phyloP scores from a whole-genome alignment of 2,797 vertebrate species.

The Phyllotis vaccarum region DNA sequence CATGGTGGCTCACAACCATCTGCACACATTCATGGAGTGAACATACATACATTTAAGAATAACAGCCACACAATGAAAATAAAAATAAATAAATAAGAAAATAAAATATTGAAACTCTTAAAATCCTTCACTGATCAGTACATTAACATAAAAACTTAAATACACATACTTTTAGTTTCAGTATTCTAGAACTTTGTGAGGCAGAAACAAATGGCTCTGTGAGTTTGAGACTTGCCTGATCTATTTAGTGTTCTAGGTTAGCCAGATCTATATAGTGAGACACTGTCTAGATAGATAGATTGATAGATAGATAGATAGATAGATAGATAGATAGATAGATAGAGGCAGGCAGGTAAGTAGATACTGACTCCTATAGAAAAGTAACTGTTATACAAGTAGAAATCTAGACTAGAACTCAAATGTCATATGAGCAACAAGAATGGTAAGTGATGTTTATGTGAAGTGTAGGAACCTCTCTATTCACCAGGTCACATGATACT shows the following conservation, averaged over 20 bases:
- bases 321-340: too few species aligned
- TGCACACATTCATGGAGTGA: not conserved
- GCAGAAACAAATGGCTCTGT: not conserved
- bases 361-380: conserved; percentile 1
- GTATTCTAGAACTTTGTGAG: not conserved
- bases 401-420: conserved; percentile 45
- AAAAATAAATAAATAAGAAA: not conserved
- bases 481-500: not conserved
- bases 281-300: too few species aligned
- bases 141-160: not conserved
- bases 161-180: not conserved
- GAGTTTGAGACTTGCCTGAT: not conserved
- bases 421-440: conserved; percentile 60
- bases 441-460: conserved; percentile 9
- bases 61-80: not conserved
- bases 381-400: conserved; percentile 40
- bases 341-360: too few species aligned
- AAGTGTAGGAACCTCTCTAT: conserved; percentile 9
- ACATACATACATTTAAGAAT: not conserved
- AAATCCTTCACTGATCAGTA: not conserved
- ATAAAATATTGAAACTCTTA: not conserved
- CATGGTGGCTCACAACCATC: not conserved
- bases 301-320: too few species aligned
- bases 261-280: not conserved
- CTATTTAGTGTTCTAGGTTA: not conserved